A percentile compares a stretch with the other conserved stretches of the same genome.
Evolutionary conservation across 2,797 vertebrate species (phyloP).

Genomic region (Gephyroberyx darwinii): DNA sequence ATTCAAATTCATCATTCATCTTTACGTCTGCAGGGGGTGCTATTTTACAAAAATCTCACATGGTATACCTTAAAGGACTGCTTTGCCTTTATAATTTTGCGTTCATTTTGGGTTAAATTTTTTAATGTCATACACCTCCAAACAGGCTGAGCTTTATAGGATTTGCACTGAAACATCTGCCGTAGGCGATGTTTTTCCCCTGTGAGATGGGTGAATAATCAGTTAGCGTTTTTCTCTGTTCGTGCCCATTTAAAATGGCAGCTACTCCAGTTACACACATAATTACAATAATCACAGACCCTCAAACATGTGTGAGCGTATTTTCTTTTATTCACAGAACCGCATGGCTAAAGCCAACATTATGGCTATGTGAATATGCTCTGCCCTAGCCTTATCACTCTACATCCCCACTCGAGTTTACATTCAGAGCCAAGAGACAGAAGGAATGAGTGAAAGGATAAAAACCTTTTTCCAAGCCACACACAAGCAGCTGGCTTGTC

Average conservation of each 20-base stretch:
- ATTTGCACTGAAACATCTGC: neutral
- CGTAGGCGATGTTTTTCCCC: neutral
- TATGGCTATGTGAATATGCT: constrained; percentile 17
- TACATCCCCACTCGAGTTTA: constrained; percentile 5
- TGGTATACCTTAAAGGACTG: no score
- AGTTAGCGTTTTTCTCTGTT: constrained; percentile 8
- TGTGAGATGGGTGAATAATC: constrained; percentile 2
- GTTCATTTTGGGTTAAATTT: neutral
- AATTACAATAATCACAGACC: constrained; percentile 22
- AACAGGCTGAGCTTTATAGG: neutral
- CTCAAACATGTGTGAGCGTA: neutral
- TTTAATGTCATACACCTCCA: neutral
- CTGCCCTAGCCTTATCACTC: neutral
- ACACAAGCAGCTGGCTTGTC: constrained; percentile 59
- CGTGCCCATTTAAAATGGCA: neutral
- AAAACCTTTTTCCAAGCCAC: constrained; percentile 38
- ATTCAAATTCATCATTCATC: no score
- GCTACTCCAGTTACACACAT: constrained; percentile 16
- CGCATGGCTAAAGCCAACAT: constrained; percentile 10
- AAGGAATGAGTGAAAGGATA: constrained; percentile 9
- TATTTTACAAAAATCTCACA: no score
- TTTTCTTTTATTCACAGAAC: constrained; percentile 12
- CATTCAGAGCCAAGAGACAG: neutral
- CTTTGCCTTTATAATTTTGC: neutral
- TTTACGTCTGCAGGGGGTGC: no score